A percentile compares a stretch with the other conserved stretches of the same genome.
phyloP scores from a whole-genome alignment of 2,113 vertebrate species.

The Aptenodytes forsteri region DNA sequence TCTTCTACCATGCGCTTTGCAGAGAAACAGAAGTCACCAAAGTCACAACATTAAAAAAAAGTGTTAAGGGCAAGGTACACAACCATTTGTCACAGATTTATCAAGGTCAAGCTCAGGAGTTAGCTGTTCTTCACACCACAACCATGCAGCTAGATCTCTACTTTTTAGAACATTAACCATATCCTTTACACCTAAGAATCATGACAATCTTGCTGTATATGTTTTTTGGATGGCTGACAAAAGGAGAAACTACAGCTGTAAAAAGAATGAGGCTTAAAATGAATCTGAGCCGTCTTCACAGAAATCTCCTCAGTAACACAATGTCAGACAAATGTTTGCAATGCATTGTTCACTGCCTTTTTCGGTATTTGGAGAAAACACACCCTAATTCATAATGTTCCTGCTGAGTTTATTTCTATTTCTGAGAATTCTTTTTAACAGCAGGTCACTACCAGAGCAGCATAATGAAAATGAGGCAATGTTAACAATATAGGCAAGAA shows the following conservation, averaged over 20 bases:
- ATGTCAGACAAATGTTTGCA: slow-evolving; percentile 3
- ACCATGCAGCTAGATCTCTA: background rate
- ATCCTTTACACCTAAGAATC: background rate
- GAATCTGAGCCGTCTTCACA: slow-evolving; percentile 3
- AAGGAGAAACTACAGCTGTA: slow-evolving; percentile 6
- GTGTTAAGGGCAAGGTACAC: background rate
- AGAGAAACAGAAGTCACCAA: background rate
- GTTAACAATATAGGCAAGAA: background rate
- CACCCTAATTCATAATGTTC: background rate
- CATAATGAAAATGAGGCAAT: slow-evolving; percentile 22
- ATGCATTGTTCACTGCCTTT: background rate
- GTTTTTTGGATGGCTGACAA: background rate
- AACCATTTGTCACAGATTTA: background rate
- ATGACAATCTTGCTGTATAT: background rate
- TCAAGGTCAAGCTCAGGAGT: background rate
- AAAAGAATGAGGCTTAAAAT: slow-evolving; percentile 24
- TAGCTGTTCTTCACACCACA: background rate
- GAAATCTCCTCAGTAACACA: slow-evolving; percentile 14
- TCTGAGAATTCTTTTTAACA: slow-evolving; percentile 48
- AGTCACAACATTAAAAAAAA: background rate
- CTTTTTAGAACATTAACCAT: background rate
- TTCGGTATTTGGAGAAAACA: slow-evolving; percentile 39
- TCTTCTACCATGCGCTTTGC: background rate
- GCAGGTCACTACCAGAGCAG: background rate
- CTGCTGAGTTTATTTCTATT: slow-evolving; percentile 38